Conservation (phyloP, 2,888 invertebrate genomes). For the Herminia tarsipennalis region DNA sequence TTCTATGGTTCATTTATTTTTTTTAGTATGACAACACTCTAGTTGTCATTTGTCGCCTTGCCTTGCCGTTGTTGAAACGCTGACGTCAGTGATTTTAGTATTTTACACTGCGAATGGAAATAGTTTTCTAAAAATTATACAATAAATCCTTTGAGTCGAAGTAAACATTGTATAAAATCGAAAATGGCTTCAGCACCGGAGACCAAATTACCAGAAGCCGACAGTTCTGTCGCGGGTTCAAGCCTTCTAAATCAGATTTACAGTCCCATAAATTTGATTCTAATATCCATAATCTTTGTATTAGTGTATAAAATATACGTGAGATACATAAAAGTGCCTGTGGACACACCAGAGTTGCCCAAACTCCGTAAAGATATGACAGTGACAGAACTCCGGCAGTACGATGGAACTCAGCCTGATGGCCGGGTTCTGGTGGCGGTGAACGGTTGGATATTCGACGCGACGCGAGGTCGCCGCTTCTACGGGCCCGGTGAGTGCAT, state of each 20-base stretch:
- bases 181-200: slow-evolving; percentile 71
- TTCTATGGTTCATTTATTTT: background rate
- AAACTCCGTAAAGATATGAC: slow-evolving; percentile 96
- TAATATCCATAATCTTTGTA: slow-evolving; percentile 87
- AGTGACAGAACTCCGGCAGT: slow-evolving; percentile 93
- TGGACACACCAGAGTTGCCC: slow-evolving; percentile 84
- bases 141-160: slow-evolving; percentile 35
- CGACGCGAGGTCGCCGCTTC: slow-evolving; percentile 94
- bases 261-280: slow-evolving; percentile 88
- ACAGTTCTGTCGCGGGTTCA: slow-evolving; percentile 51
- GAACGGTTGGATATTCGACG: slow-evolving; percentile 98
- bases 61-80: slow-evolving; percentile 39
- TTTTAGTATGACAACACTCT: slow-evolving; percentile 16
- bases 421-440: slow-evolving; percentile 96
- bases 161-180: slow-evolving; percentile 23
- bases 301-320: slow-evolving; percentile 89
- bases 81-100: slow-evolving; percentile 69
- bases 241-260: slow-evolving; percentile 82
- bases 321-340: slow-evolving; percentile 63
- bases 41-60: slow-evolving; percentile 38
- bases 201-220: slow-evolving; percentile 55
- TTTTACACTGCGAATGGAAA: slow-evolving; percentile 48
- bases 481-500: slow-evolving; percentile 95
- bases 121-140: slow-evolving; percentile 55
- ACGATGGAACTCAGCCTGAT: slow-evolving; percentile 94